Evolutionary conservation across 30 jellyfish, hydroid and myxozoan species (phyloP), one percentile per base, ranked within the genome.

Genomic region (Hydractinia symbiolongicarpus): DNA sequence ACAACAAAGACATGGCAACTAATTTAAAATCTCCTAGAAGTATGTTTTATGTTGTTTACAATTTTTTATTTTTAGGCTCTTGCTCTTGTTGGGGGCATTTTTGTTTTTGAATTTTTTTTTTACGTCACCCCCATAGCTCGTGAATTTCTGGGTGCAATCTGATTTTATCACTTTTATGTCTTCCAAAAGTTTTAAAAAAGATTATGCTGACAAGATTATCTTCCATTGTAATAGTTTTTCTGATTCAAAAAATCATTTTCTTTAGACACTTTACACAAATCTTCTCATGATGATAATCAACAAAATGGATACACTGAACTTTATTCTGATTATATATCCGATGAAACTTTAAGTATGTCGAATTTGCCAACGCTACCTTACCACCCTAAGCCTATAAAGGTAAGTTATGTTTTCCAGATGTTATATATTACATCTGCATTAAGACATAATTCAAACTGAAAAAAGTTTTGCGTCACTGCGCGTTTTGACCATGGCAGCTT

Each of bases 331-430:
- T 82, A 77, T 54, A 69, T 84, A 9, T 50, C 90, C 8, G 95
- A 85, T 5, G 97, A 90, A 50, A 51, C 64, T 14, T 51, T 79
- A 16, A 81, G 89, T 17, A 55, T 88, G 15, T 64, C 90, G 19
- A 55, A 87, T 44, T 61, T 90, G 6, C 97, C 95, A 40, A 81
- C 93, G 4, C 53, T 85, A n/a, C 79, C 92, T 4, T 85, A 79
- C 21, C 97, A 90, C 54, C 97, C 97, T n/a, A 76, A 73, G 54
- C 97, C 97, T 9, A 53, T 90, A 55, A 78, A 78, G 74, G 97
- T 90, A 85, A 50, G 85, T 11, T 7, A 17, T 21, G 4, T 0
- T 72, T 30, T 30, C 44, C 44, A 30, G 44, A 30, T 30, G 2
- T 30, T 30, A 30, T 30, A 30, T 30, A 2, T 30, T 30, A 30